Evolutionary conservation across 2,888 invertebrate species (phyloP).

Genomic region (Tineola bisselliella): DNA sequence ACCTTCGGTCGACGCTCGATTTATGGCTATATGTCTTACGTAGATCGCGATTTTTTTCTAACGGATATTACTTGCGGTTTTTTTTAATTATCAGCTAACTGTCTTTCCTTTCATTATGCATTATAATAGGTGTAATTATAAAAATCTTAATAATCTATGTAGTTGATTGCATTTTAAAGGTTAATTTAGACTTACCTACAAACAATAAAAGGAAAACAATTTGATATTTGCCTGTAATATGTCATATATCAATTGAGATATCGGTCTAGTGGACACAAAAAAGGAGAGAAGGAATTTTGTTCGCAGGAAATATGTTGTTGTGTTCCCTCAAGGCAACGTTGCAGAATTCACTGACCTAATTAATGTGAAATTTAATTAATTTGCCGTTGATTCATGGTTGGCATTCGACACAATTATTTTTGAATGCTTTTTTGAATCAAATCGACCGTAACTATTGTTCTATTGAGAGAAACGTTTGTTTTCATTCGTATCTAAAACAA

Average conservation of each 20-base stretch:
- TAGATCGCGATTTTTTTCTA: too few relatives aligned
- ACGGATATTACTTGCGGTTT: neutral
- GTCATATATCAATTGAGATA: neutral
- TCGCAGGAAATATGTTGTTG: neutral
- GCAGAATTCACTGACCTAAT: conserved; percentile 8
- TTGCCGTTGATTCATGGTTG: neutral
- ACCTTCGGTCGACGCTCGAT: too few relatives aligned
- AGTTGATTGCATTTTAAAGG: too few relatives aligned
- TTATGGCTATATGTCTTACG: too few relatives aligned
- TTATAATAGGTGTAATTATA: too few relatives aligned
- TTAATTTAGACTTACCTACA: too few relatives aligned
- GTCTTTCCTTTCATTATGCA: neutral
- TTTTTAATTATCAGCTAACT: neutral
- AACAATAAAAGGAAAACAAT: too few relatives aligned
- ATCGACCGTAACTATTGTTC: neutral
- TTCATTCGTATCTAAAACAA: too few relatives aligned
- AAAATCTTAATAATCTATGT: too few relatives aligned
- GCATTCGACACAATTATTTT: neutral
- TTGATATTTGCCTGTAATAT: too few relatives aligned
- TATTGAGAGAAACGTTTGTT: neutral
- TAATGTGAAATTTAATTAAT: conserved; percentile 13
- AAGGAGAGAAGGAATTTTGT: neutral
- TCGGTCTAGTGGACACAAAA: neutral
- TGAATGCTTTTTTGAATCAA: neutral
- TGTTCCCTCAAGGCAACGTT: conserved; percentile 4